Conservation (phyloP, 2,113 vertebrate genomes). For the Neotragus pygmaeus region DNA sequence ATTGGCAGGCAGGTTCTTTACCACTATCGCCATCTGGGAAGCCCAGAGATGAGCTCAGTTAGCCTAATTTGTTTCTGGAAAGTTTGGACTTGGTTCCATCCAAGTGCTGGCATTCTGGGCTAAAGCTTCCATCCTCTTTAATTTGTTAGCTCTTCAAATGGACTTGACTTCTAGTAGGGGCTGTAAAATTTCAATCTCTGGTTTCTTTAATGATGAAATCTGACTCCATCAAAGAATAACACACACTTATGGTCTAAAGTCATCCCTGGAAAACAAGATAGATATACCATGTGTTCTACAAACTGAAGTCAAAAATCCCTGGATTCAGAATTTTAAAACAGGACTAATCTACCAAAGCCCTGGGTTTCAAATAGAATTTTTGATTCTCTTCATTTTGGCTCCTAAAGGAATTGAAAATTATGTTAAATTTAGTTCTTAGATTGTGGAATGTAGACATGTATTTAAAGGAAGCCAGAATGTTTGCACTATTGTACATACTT, state of each 20-base stretch:
- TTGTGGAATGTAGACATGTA: background rate
- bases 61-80: background rate
- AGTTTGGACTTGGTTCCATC: background rate
- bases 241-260: background rate
- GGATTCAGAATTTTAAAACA: background rate
- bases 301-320: background rate
- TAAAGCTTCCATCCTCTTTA: background rate
- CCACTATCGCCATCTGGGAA: background rate
- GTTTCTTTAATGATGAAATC: background rate
- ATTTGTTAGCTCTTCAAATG: background rate
- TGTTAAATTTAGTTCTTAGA: background rate
- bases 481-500: background rate
- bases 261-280: background rate
- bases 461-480: background rate
- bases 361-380: background rate
- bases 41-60: background rate
- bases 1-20: background rate
- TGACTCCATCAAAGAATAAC: background rate
- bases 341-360: background rate
- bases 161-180: background rate
- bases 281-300: background rate
- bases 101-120: background rate
- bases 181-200: background rate
- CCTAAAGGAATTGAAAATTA: background rate
- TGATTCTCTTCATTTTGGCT: background rate